Evolutionary conservation across 2,888 invertebrate species (phyloP), one percentile per base, ranked within the genome.

Genomic region (Drosophila leonis): DNA sequence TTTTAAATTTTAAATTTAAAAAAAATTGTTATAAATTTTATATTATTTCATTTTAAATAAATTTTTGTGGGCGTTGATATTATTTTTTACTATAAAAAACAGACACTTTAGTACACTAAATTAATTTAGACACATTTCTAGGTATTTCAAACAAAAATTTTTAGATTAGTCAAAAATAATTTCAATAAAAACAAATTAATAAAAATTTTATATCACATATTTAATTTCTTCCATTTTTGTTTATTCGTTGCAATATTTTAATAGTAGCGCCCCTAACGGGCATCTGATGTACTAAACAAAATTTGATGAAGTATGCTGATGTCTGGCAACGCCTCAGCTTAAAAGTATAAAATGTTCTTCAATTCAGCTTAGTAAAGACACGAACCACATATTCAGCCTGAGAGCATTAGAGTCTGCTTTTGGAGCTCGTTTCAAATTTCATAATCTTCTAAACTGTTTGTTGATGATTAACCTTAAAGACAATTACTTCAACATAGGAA

Each of bases 311-410:
- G 13, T 24, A 12, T 18, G 20, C 13, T 0, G 0, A 15, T 2
- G 6, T 46, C 51, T 44, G 44, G n/a, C 20, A 51, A 10, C 35
- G 9, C 37, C 0, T 0, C 1, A 15, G n/a, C 12, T 35, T 20
- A 6, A n/a, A 29, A 35, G 15, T 20, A 18, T 6, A 15, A 20
- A 59, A n/a, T 3, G 13, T 15, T 1, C 1, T 37, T 13, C 0
- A 12, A n/a, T 54, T 39, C 27, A 29, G 7, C 37, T 10, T 12
- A 51, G 20, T 9, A 29, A 12, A 12, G 35, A 66, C 67, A 41
- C 10, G 27, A 54, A 54, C 65, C 67, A 24, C 3, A 0, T 15
- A 18, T 24, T 8, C 9, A 35, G 46, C 39, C 10, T 12, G 6
- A 24, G 6, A 29, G 29, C 5, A 15, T 29, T 29, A 29, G 29